Percentiles rank a stretch among this genome's conserved stretches.
phyloP scores from a whole-genome alignment of 2,888 invertebrate genomes.

The Ormyrus labotus region DNA sequence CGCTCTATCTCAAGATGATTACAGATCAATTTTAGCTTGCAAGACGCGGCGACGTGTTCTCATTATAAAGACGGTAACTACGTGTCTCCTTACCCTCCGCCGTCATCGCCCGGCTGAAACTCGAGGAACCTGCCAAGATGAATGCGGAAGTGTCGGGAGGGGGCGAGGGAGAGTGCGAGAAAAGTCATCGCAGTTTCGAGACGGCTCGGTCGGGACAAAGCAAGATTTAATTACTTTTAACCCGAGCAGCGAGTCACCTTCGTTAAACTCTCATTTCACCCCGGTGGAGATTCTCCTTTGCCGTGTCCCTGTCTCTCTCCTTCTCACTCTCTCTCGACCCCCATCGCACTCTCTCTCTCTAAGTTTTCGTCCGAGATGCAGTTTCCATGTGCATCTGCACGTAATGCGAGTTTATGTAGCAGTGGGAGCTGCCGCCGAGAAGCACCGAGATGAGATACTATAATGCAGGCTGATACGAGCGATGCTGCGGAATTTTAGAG shows the following conservation, averaged over 20 bases:
- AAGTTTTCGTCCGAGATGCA: not conserved
- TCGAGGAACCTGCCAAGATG: not conserved
- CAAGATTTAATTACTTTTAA: constrained; percentile 32
- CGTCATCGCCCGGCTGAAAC: not conserved
- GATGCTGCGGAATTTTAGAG: no score
- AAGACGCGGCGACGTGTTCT: not conserved
- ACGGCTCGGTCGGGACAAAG: constrained; percentile 15
- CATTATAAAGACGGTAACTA: not conserved
- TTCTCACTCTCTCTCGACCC: not conserved
- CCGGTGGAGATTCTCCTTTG: constrained; percentile 6
- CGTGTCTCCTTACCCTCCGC: not conserved
- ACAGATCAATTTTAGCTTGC: no score
- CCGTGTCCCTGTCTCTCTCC: not conserved
- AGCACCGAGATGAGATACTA: no score
- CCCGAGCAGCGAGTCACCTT: constrained; percentile 9
- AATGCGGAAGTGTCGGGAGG: not conserved
- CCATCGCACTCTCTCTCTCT: not conserved
- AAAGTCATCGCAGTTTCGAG: not conserved
- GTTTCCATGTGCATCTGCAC: not conserved
- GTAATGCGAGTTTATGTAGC: not conserved
- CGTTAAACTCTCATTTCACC: constrained; percentile 39
- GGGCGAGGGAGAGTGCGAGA: not conserved
- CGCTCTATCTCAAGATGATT: no score
- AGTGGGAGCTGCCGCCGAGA: no score
- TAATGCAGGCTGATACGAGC: no score